Base-by-base conservation (phyloP, 2,113 vertebrate genomes). In the Acinonyx jubatus region DNA sequence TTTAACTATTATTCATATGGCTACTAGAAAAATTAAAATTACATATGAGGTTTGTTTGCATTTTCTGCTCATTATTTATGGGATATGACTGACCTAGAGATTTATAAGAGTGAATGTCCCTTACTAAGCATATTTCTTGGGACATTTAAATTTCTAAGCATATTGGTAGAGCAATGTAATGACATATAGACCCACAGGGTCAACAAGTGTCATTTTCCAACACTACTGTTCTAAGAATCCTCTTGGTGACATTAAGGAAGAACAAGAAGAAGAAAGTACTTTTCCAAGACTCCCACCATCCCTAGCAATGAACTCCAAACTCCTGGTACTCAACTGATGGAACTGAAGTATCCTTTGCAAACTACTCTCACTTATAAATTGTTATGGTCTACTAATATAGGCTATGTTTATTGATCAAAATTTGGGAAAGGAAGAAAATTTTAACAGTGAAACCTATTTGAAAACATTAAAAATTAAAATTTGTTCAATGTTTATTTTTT, bases 351-450 rank as follows among this genome's bases (percentile, higher is more conserved):
- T 14, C 88, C 65, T 65, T n/a, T 81, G 29, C 16, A 55, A 73
- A 84, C 25, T 74, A 38, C 4, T 78, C 91, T 89, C 61, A 61
- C 55, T 69, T 48, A 38, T 7, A 81, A 21, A 73, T 61, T 50
- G 21, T 33, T 41, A 50, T 29, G 11, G 33, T 71, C 65, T 81
- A 41, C 38, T 79, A 33, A 66, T 66, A 45, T 3, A 52, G 29
- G 50, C 52, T 69, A 71, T 45, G 80, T 2, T 14, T 31, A 11
- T 29, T 10, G 94, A 68, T 55, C 82, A 81, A 83, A 79, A 61
- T 73, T 0, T 86, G 57, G 65, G n/a, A 96, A 96, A 55, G 33
- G 69, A 96, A 96, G 36, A 14, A 76, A 55, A 91, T 65, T 80
- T 79, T 36, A 76, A 94, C 18, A 61, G 33, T 68, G 61, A 73